A percentile compares a stretch with the other conserved stretches of the same genome.
Evolutionary conservation across 1,140 invertebrate genomes (phyloP).

Genomic region (Procambarus virginalis): DNA sequence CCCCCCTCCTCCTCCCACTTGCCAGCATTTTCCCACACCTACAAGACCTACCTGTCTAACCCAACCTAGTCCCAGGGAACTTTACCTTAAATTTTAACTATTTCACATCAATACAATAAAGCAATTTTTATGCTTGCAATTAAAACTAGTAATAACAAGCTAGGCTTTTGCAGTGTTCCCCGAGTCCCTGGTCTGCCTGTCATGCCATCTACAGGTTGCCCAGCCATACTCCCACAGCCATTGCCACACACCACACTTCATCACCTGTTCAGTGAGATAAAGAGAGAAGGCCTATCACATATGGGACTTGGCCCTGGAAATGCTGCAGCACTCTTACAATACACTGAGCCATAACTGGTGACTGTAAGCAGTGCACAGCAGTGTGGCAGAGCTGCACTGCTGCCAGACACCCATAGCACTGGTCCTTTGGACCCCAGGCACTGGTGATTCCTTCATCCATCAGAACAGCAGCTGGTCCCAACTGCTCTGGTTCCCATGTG

Average conservation of each 20-base stretch:
- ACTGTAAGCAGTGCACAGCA: constrained; percentile 63
- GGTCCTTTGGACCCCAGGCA: constrained; percentile 68
- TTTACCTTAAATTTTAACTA: constrained; percentile 5
- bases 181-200: constrained; percentile 44
- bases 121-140: constrained; percentile 34
- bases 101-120: constrained; percentile 23
- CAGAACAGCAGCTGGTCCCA: constrained; percentile 64
- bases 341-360: constrained; percentile 65
- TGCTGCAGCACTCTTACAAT: constrained; percentile 67
- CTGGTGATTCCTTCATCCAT: constrained; percentile 66
- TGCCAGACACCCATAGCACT: constrained; percentile 41
- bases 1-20: neutral
- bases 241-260: constrained; percentile 62
- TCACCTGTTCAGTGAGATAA: constrained; percentile 59
- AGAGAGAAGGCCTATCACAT: constrained; percentile 68
- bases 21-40: constrained; percentile 37
- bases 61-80: constrained; percentile 29
- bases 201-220: constrained; percentile 58
- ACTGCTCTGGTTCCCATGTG: constrained; percentile 59
- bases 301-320: constrained; percentile 69
- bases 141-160: constrained; percentile 39
- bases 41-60: constrained; percentile 35
- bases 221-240: constrained; percentile 65
- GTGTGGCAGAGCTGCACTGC: constrained; percentile 58
- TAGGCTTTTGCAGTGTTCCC: constrained; percentile 43